Evolutionary conservation across 2,113 vertebrate species (phyloP), one percentile per base, ranked within the genome.

Genomic region (Melanostigma gelatinosum): DNA sequence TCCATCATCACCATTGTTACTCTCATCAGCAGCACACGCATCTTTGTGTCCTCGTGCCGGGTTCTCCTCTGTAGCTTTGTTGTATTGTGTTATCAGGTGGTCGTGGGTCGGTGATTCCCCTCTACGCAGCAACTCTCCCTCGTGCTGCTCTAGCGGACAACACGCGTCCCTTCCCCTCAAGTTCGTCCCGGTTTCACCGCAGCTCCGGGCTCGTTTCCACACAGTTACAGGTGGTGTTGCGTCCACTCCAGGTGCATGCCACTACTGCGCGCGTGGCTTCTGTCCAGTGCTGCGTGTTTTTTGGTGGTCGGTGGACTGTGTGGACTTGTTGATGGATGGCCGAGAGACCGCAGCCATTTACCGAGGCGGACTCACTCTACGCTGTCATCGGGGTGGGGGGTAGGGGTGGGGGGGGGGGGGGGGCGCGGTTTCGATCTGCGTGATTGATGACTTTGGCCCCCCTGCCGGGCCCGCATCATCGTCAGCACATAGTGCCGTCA

Each of bases 321-420:
- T 27, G 64, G 85, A 92, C 86, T 92, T 87, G 90, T 92, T 94
- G 91, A 92, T 90, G 85, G 86, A 89, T 79, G 75, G 11, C 40
- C 36, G 48, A 27, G 57, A 72, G 82, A 77, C 70, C 79, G 79
- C 86, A 87, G 72, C 81, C 75, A 82, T 77, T 75, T 54, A 55
- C 87, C 76, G 36, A 48, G 81, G 78, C 79, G 79, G 77, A 85
- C 83, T 55, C 88, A 46, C 88, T 73, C 86, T 40, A 61, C 36
- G 38, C 79, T 88, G 85, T 87, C 88, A 71, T 66, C 84, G 72
- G 46, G 16, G 66, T 80, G 12, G 82, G 44, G 65, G 4, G n/a
- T n/a, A n/a, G 7, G 32, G 32, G 32, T 3, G 42, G 73, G 84
- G 66, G 83, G 46, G 73, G 82, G 66, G 80, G 11, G 82, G 44